These are phyloP conservation scores for Pseudomyrmex pallidus DNA, from an alignment of 1,140 invertebrate species.

Conservation along the genomic window DNA sequence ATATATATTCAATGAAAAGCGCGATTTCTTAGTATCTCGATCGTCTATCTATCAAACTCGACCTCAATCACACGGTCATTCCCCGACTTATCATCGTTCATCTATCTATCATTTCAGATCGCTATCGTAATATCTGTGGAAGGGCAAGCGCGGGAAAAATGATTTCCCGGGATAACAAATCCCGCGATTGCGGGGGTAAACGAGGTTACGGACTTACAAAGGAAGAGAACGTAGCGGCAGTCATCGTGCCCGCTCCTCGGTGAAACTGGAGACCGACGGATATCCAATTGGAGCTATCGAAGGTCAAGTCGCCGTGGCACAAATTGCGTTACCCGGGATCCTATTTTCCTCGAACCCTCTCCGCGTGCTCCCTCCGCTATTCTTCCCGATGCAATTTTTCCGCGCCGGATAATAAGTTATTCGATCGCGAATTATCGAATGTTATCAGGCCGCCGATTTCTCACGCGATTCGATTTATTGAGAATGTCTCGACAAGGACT, in stretches of 20 bases:
- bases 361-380: conserved; percentile 65
- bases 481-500: not conserved
- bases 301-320: conserved; percentile 73
- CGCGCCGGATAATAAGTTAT: conserved; percentile 68
- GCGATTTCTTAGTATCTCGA: conserved; percentile 27
- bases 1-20: conserved; percentile 18
- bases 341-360: conserved; percentile 40
- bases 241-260: conserved; percentile 54
- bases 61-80: conserved; percentile 32
- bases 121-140: conserved; percentile 44
- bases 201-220: conserved; percentile 68
- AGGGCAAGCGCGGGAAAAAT: conserved; percentile 38
- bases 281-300: conserved; percentile 73
- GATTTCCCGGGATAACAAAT: conserved; percentile 61
- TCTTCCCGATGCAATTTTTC: conserved; percentile 69
- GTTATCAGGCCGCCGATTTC: conserved; percentile 68
- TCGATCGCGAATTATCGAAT: conserved; percentile 64
- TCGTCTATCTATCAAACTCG: conserved; percentile 9
- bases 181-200: conserved; percentile 58
- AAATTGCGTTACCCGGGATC: conserved; percentile 71
- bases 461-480: conserved; percentile 53
- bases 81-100: conserved; percentile 49
- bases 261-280: conserved; percentile 69
- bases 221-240: conserved; percentile 63
- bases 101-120: conserved; percentile 53